phyloP scores from a whole-genome alignment of 1,140 invertebrate species.

The Ooceraea biroi region DNA sequence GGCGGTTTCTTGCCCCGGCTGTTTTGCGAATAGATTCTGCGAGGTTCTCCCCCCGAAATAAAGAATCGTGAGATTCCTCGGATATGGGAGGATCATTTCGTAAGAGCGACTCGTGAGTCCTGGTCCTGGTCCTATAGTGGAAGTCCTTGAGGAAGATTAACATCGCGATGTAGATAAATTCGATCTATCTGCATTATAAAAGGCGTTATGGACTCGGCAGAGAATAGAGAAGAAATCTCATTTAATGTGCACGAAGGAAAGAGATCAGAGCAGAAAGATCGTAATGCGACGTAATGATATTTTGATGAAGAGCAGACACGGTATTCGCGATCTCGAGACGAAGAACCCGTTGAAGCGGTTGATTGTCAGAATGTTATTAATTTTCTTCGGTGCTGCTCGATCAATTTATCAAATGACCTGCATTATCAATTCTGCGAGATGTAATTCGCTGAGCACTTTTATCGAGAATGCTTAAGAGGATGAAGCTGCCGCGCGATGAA shows the following conservation, averaged over 20 bases:
- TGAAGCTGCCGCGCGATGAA: background rate
- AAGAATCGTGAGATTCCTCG: conserved; percentile 49
- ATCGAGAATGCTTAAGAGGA: background rate
- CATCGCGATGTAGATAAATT: background rate
- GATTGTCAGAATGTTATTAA: background rate
- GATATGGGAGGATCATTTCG: conserved; percentile 19
- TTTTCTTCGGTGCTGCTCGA: too few relatives aligned
- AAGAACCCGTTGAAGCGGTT: background rate
- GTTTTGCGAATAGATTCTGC: conserved; percentile 22
- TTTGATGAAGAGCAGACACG: background rate
- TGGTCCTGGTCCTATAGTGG: background rate
- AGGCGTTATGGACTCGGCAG: background rate
- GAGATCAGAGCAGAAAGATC: too few relatives aligned
- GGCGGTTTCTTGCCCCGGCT: background rate
- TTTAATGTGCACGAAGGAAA: background rate
- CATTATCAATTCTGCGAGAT: background rate
- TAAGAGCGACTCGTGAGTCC: conserved; percentile 13
- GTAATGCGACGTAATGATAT: background rate
- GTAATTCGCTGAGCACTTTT: background rate
- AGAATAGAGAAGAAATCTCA: background rate
- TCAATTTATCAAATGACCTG: background rate
- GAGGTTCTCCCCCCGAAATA: conserved; percentile 11
- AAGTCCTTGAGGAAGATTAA: background rate
- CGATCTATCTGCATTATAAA: background rate
- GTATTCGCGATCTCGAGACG: background rate